phyloP scores from a whole-genome alignment of 2,797 vertebrate species.

The Apogon talboti region DNA sequence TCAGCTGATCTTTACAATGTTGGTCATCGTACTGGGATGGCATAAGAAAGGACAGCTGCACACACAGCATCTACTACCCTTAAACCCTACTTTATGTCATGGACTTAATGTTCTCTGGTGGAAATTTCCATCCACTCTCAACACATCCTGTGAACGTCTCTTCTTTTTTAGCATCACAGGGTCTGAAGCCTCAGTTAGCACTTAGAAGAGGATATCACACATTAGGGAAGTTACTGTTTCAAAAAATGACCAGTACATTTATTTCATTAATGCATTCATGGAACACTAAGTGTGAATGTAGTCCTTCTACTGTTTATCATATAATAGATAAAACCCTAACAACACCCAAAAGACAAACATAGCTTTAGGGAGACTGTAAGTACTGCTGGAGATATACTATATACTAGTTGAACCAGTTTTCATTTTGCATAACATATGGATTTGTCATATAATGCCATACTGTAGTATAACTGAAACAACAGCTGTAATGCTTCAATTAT shows the following conservation, averaged over 20 bases:
- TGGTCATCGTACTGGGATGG: slow-evolving; percentile 2
- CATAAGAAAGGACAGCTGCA: slow-evolving; percentile 31
- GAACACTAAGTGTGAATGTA: too few species aligned
- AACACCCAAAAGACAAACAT: too few species aligned
- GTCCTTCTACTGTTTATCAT: too few species aligned
- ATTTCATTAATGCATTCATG: too few species aligned
- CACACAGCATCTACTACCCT: slow-evolving; percentile 6
- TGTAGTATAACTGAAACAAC: too few species aligned
- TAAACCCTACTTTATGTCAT: slow-evolving; percentile 12
- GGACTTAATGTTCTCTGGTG: neutral
- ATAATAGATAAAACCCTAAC: too few species aligned
- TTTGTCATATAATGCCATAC: too few species aligned
- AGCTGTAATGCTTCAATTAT: too few species aligned
- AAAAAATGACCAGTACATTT: neutral
- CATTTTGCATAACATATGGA: too few species aligned
- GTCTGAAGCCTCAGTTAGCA: neutral
- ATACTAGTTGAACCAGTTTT: too few species aligned
- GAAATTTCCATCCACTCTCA: slow-evolving; percentile 7
- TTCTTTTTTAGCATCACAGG: neutral
- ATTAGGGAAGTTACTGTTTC: neutral
- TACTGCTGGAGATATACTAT: too few species aligned
- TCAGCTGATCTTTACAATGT: slow-evolving; percentile 32
- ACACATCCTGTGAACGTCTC: neutral
- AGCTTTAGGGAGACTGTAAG: too few species aligned
- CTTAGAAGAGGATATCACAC: neutral